Evolutionary conservation across 2,113 vertebrate genomes (phyloP).

Genomic region (Falcunculus frontatus): DNA sequence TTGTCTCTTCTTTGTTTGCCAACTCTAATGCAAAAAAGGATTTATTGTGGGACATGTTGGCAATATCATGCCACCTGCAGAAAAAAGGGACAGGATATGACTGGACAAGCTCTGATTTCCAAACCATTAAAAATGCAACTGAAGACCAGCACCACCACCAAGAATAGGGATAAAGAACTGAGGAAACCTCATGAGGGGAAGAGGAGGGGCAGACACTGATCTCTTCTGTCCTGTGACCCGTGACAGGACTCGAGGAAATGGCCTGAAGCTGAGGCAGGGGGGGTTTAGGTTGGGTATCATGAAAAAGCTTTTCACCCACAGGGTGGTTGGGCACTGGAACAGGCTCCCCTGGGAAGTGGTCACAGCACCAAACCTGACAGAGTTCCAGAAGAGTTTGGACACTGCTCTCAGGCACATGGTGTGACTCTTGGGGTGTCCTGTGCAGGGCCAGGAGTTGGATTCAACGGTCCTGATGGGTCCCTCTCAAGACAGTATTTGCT

Average conservation of each 20-base stretch:
- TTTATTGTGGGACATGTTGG: constrained; percentile 98
- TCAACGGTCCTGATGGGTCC: not conserved
- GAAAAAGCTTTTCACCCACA: not conserved
- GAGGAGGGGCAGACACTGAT: not conserved
- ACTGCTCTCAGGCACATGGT: not conserved
- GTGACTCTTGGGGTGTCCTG: not conserved
- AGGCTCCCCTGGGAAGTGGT: not conserved
- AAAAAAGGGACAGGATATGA: constrained; percentile 25
- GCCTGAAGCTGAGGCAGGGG: not conserved
- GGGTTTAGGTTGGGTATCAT: not conserved
- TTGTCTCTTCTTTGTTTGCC: constrained; percentile 92
- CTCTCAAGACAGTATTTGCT: not conserved
- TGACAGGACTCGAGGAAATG: not conserved
- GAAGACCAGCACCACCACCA: not conserved
- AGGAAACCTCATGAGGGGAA: not conserved
- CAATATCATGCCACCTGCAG: constrained; percentile 93
- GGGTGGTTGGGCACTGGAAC: not conserved
- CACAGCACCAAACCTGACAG: not conserved
- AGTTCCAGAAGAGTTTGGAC: not conserved
- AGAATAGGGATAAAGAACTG: not conserved
- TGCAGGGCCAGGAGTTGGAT: not conserved
- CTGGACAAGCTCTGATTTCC: not conserved
- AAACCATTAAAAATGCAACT: not conserved
- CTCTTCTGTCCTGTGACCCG: rapidly evolving
- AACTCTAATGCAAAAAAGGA: constrained; percentile 94